Conservation (phyloP, 1,140 invertebrate genomes). For the Ceratoteleas bidentatus region DNA sequence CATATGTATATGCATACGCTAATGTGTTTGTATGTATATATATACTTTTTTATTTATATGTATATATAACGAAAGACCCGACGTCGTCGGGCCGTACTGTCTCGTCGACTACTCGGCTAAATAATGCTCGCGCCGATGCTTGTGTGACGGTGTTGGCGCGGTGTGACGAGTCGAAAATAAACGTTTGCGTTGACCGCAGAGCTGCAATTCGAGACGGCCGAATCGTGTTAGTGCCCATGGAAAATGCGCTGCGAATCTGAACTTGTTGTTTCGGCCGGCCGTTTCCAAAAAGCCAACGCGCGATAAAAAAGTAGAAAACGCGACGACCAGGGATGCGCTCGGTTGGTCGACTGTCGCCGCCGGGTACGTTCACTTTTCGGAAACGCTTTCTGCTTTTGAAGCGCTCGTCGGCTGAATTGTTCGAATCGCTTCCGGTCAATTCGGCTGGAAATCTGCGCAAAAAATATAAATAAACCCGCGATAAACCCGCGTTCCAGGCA, state of each 20-base stretch:
- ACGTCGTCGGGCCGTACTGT: conserved; percentile 19
- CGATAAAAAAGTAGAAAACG: conserved; percentile 10
- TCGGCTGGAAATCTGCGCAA: too few relatives aligned
- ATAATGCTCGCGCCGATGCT: conserved; percentile 48
- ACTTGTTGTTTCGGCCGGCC: not conserved
- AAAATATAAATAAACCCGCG: too few relatives aligned
- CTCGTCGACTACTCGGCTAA: conserved; percentile 44
- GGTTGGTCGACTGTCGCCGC: too few relatives aligned
- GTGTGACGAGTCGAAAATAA: not conserved
- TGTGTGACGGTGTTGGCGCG: not conserved
- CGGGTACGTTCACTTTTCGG: too few relatives aligned
- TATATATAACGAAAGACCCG: conserved; percentile 48
- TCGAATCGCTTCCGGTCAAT: too few relatives aligned
- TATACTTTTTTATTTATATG: conserved; percentile 34
- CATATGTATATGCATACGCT: too few relatives aligned
- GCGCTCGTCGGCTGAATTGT: too few relatives aligned
- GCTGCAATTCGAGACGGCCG: not conserved
- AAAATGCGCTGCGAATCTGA: conserved; percentile 9
- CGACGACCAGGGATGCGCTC: not conserved
- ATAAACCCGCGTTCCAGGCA: too few relatives aligned
- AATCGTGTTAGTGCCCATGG: conserved; percentile 8
- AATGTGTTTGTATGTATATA: conserved; percentile 26
- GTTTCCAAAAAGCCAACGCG: conserved; percentile 10
- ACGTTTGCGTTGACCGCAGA: not conserved
- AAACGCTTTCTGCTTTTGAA: too few relatives aligned